Percentiles rank a stretch among this genome's conserved stretches.
Conservation (phyloP, 2,113 vertebrate genomes). For the Indicator maculatus region DNA sequence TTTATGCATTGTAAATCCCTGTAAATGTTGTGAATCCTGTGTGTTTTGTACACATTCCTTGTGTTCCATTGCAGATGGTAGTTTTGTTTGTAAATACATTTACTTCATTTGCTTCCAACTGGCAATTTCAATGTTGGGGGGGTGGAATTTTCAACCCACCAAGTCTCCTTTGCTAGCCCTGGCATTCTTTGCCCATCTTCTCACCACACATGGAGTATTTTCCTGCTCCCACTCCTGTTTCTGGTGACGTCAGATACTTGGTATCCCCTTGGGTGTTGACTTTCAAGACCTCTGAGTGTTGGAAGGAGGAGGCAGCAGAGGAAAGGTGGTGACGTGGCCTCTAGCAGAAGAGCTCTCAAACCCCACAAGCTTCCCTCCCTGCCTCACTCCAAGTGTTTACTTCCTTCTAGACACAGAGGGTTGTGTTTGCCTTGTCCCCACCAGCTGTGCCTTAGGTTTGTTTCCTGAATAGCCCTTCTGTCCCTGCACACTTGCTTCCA, state of each 20-base stretch:
- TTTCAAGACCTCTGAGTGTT: not conserved
- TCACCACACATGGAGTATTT: not conserved
- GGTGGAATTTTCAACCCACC: too few relatives aligned
- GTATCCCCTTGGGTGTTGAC: not conserved
- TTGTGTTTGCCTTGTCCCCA: not conserved
- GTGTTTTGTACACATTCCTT: too few relatives aligned
- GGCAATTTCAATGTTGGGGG: too few relatives aligned
- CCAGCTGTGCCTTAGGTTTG: not conserved
- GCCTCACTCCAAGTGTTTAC: not conserved
- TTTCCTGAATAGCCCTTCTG: not conserved
- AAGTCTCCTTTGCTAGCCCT: not conserved
- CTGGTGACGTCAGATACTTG: not conserved
- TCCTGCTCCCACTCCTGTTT: accelerated
- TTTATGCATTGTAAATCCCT: too few relatives aligned
- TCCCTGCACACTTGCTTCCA: not conserved
- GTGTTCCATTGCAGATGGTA: too few relatives aligned
- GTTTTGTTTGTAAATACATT: too few relatives aligned
- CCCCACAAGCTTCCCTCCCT: not conserved
- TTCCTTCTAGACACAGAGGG: not conserved
- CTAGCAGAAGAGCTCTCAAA: conserved; percentile 6
- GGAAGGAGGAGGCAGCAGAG: not conserved
- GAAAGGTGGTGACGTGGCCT: not conserved
- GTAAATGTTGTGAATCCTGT: too few relatives aligned
- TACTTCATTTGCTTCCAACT: too few relatives aligned
- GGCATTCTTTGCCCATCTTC: accelerated